Evolutionary conservation across 2,888 invertebrate species (phyloP), one percentile per base, ranked within the genome.

Genomic region (Drosophila austrosaltans): DNA sequence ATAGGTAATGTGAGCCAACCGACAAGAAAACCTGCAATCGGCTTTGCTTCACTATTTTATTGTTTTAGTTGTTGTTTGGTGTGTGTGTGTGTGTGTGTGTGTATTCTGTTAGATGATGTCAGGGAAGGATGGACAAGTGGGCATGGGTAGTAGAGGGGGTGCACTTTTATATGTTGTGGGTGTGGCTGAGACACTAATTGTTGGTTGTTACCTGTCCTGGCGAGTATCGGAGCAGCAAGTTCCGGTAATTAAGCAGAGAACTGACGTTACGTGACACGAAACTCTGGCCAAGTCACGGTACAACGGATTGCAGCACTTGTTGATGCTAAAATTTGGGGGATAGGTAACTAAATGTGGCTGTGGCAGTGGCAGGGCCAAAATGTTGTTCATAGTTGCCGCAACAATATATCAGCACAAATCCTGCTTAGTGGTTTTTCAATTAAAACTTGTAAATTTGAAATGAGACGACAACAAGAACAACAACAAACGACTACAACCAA

Each of bases 371-470:
- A 22, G 22, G 22, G 48, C 3, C 22, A 8, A 25, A 20, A 3
- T 48, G 22, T 12, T 48, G 48, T 25, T 32, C 16, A 53, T 8
- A 69, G 56, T 61, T 81, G 75, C 67, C 69, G 86, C 82, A 79
- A 77, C 65, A 53, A 77, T 78, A 67, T 63, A 79, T 78, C 66
- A 66, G 64, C 44, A 67, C 64, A 56, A 62, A 71, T 85, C 54
- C 69, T 82, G 82, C 59, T 82, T 77, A 69, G 72, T 72, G 68
- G 48, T 68, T 71, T 61, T 69, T 76, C 86, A 83, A 83, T 87
- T 83, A 87, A 87, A 85, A 85, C 78, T 87, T 85, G 74, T 76
- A 81, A 87, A 84, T 84, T 87, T 84, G 28, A 77, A 81, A 84
- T 83, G 76, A 69, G 72, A 63, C 63, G 67, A 76, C 74, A 77